Conservation (phyloP, 2,797 vertebrate genomes). For the Morelia viridis region DNA sequence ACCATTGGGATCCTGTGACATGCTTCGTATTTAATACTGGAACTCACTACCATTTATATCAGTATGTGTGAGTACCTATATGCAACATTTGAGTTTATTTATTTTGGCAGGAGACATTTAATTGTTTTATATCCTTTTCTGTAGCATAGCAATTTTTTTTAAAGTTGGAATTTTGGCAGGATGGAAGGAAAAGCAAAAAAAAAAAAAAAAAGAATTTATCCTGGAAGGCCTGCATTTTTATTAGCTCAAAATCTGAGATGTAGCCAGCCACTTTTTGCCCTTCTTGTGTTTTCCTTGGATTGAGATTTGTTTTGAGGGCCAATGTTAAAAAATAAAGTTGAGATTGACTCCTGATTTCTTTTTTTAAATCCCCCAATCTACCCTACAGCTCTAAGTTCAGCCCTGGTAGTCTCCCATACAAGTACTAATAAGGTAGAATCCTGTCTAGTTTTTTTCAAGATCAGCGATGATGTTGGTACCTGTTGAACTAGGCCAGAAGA, state of each 20-base stretch:
- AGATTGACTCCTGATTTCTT: not conserved
- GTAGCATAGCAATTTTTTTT: not conserved
- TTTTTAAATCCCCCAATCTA: not conserved
- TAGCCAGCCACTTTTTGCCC: not conserved
- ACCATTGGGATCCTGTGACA: not conserved
- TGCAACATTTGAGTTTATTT: not conserved
- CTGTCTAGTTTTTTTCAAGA: not conserved
- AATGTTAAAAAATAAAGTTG: not conserved
- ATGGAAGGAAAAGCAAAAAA: not conserved
- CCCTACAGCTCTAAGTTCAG: not conserved
- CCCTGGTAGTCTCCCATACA: not conserved
- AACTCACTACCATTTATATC: not conserved
- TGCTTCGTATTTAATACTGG: not conserved
- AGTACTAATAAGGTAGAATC: not conserved
- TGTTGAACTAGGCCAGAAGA: not conserved
- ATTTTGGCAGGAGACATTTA: not conserved
- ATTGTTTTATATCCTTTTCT: not conserved
- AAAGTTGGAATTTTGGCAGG: not conserved
- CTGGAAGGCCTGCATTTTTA: not conserved
- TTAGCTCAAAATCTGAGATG: not conserved
- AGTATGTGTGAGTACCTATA: too few species aligned
- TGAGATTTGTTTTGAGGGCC: not conserved
- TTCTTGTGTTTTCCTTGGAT: not conserved
- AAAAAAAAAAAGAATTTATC: not conserved
- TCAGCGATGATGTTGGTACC: not conserved